A percentile compares a stretch with the other conserved stretches of the same genome.
These are phyloP conservation scores for Galagoides demidoff DNA, from an alignment of 2,797 vertebrate genomes.

Conservation along the genomic window DNA sequence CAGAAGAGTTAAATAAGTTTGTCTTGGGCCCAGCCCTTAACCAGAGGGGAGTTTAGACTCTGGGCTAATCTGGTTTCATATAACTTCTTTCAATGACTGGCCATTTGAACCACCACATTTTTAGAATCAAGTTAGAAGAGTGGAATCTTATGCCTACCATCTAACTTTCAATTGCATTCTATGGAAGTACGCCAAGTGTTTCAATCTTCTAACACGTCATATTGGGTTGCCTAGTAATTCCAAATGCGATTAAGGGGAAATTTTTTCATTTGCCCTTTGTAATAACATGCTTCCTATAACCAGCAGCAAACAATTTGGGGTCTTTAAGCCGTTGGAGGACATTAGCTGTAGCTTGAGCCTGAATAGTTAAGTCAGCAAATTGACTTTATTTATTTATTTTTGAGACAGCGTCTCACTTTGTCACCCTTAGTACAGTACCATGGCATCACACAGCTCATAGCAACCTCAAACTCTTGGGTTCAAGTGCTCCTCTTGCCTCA, in stretches of 20 bases:
- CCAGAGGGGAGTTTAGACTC: not conserved
- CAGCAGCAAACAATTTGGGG: slow-evolving; percentile 82
- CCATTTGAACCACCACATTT: slow-evolving; percentile 28
- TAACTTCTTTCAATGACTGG: slow-evolving; percentile 42
- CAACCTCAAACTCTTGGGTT: too few species aligned
- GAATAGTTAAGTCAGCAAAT: slow-evolving; percentile 81
- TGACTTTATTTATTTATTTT: too few species aligned
- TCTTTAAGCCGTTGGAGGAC: slow-evolving; percentile 81
- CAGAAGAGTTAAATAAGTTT: slow-evolving; percentile 38
- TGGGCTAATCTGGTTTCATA: not conserved
- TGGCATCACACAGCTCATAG: too few species aligned
- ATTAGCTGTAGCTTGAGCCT: slow-evolving; percentile 83
- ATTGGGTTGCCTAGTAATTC: slow-evolving; percentile 70
- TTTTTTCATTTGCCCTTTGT: slow-evolving; percentile 78
- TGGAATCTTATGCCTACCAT: not conserved
- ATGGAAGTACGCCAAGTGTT: slow-evolving; percentile 40
- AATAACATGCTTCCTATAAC: slow-evolving; percentile 78
- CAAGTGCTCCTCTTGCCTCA: too few species aligned
- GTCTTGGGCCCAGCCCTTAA: not conserved
- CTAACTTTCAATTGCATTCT: slow-evolving; percentile 48
- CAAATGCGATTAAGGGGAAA: slow-evolving; percentile 78
- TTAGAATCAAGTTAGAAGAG: slow-evolving; percentile 46
- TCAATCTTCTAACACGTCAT: slow-evolving; percentile 71
- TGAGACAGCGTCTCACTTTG: too few species aligned
- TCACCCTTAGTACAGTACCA: too few species aligned